phyloP scores from a whole-genome alignment of 2,113 vertebrate genomes.

The Ovis aries region DNA sequence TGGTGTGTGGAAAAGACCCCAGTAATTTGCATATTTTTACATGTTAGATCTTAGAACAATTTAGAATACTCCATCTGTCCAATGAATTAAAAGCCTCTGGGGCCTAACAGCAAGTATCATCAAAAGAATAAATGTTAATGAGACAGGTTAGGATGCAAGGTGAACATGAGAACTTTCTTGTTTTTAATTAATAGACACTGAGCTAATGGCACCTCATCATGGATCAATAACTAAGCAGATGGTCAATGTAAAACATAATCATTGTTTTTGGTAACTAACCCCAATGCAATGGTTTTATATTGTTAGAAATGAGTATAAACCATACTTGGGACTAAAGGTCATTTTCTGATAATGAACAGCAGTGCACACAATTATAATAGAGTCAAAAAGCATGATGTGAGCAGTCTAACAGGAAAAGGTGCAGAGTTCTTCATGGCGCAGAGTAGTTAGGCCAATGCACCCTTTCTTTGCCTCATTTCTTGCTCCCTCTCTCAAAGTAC shows the following conservation, averaged over 20 bases:
- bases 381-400: not conserved
- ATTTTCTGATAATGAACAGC: not conserved
- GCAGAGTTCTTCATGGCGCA: rapidly evolving
- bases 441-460: rapidly evolving
- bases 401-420: not conserved
- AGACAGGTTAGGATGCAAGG: not conserved
- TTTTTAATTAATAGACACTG: conserved; percentile 42
- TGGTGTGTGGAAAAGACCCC: not conserved
- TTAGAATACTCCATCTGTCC: not conserved
- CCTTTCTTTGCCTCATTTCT: not conserved
- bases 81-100: not conserved
- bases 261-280: not conserved
- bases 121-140: not conserved
- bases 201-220: not conserved
- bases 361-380: not conserved
- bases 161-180: not conserved
- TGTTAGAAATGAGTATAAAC: not conserved
- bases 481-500: not conserved
- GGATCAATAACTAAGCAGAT: conserved; percentile 40
- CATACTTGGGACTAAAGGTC: not conserved
- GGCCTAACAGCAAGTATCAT: not conserved
- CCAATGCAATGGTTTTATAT: not conserved
- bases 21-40: not conserved
- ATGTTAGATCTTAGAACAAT: not conserved
- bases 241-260: not conserved